Percentiles rank a stretch among this genome's conserved stretches.
Conservation (phyloP, 2,888 invertebrate genomes). For the Hemicrepidius hirtus region DNA sequence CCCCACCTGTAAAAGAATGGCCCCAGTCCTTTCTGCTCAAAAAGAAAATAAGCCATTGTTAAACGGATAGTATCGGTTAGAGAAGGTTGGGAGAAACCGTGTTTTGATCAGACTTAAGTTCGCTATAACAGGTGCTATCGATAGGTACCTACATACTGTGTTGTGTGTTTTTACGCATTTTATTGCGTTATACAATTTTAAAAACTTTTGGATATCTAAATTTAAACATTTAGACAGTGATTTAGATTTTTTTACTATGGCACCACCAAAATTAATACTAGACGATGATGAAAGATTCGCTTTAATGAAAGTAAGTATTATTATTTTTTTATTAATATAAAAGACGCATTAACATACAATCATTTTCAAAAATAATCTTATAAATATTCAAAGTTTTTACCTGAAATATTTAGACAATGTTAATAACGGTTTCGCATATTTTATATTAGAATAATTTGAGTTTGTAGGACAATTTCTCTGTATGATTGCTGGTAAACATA, state of each 20-base stretch:
- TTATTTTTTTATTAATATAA: neutral
- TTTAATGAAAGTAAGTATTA: conserved; percentile 83
- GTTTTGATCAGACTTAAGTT: neutral
- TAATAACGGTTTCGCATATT: no score
- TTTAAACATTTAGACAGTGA: neutral
- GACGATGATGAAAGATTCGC: conserved; percentile 85
- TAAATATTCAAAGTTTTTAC: no score
- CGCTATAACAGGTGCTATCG: no score
- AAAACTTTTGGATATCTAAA: no score
- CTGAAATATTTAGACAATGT: no score
- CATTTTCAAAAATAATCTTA: neutral
- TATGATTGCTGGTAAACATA: no score
- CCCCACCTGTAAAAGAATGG: conserved; percentile 18
- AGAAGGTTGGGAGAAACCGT: conserved; percentile 17
- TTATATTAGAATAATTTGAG: no score
- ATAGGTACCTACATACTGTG: no score
- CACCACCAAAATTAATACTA: conserved; percentile 65
- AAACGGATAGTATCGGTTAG: conserved; percentile 6
- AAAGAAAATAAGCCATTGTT: neutral
- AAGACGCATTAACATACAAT: neutral
- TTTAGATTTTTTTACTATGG: conserved; percentile 24
- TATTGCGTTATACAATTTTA: no score
- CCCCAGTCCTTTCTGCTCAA: no score
- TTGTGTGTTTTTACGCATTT: no score
- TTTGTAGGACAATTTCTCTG: no score